Evolutionary conservation across 2,888 invertebrate species (phyloP).

Genomic region (Phengaris alcon): DNA sequence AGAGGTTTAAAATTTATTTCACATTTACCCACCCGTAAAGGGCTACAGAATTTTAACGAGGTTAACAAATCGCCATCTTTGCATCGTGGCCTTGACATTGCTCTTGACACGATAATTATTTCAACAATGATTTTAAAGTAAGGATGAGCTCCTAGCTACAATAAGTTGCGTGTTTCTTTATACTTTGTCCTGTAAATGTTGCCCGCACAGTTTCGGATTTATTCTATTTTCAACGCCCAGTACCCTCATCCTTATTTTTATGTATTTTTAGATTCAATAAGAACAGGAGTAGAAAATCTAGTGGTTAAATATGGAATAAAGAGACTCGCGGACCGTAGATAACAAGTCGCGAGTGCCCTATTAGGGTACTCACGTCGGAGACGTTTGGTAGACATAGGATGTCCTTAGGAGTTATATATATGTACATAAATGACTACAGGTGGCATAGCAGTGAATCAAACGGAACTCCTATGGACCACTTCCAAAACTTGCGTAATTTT

Average conservation of each 20-base stretch:
- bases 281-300: no score
- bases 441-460: neutral
- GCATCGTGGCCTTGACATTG: constrained; percentile 26
- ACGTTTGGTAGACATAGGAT: no score
- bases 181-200: no score
- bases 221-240: no score
- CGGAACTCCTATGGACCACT: constrained; percentile 7
- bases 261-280: no score
- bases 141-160: neutral
- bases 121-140: neutral
- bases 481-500: constrained; percentile 11
- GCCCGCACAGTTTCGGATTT: no score
- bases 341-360: neutral
- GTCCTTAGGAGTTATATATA: neutral
- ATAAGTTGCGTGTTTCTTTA: neutral
- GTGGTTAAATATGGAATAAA: no score
- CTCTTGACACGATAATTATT: constrained; percentile 25
- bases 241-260: no score
- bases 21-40: constrained; percentile 21
- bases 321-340: neutral
- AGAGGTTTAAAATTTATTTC: constrained; percentile 19
- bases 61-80: constrained; percentile 26
- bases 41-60: constrained; percentile 27
- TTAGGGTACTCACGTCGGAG: neutral
- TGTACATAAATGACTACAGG: neutral